Conservation (phyloP, 2,113 vertebrate genomes). For the Clarias gariepinus region DNA sequence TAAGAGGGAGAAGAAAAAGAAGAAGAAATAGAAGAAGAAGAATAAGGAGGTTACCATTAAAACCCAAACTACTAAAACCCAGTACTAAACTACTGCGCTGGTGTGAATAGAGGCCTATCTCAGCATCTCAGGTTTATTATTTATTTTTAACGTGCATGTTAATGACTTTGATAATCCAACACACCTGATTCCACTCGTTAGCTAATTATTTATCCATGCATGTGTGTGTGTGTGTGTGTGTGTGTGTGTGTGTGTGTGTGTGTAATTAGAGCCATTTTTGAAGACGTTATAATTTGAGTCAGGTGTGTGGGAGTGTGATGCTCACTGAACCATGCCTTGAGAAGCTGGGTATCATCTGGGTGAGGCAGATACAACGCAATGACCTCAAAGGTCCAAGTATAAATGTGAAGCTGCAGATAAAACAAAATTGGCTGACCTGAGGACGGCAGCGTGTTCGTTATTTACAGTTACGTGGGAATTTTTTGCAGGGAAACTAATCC, state of each 20-base stretch:
- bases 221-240: no score
- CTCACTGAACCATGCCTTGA: not conserved
- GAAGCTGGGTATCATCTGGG: not conserved
- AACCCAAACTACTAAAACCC: no score
- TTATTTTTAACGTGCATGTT: not conserved
- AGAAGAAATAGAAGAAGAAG: no score
- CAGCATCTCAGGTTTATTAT: not conserved
- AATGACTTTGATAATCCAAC: not conserved
- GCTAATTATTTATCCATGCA: not conserved
- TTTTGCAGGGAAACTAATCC: not conserved
- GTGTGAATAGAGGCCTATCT: not conserved
- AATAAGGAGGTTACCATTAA: no score
- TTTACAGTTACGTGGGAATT: not conserved
- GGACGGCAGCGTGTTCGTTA: not conserved
- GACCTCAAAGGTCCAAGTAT: not conserved
- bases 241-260: no score
- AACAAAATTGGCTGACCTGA: not conserved
- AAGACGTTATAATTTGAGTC: not conserved
- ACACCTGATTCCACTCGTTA: conserved; percentile 11
- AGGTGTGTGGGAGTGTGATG: not conserved
- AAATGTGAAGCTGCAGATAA: conserved; percentile 30
- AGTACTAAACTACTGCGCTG: not conserved
- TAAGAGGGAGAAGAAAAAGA: no score
- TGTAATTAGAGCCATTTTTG: not conserved
- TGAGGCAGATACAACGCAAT: not conserved